phyloP scores from a whole-genome alignment of 2,888 invertebrate genomes.

The Drosophila tripunctata region DNA sequence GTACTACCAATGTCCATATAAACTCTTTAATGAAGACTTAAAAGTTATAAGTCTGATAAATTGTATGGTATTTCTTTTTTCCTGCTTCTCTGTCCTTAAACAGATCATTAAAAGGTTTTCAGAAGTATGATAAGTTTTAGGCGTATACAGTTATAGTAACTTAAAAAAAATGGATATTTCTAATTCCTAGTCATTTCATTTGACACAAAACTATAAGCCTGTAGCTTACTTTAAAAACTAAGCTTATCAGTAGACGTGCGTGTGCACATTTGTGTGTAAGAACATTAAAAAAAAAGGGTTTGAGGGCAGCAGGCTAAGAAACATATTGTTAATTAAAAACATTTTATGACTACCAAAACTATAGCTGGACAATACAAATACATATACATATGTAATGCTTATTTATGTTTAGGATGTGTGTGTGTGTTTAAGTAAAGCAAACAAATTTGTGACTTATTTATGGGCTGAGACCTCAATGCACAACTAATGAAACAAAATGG shows the following conservation, averaged over 20 bases:
- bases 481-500: constrained; percentile 45
- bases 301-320: constrained; percentile 32
- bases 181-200: too few relatives aligned
- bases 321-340: constrained; percentile 70
- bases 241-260: constrained; percentile 8
- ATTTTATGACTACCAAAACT: constrained; percentile 41
- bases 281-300: constrained; percentile 38
- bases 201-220: too few relatives aligned
- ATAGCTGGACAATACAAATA: neutral
- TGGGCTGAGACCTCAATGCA: constrained; percentile 26
- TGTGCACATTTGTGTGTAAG: constrained; percentile 8
- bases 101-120: too few relatives aligned
- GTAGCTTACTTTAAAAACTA: too few relatives aligned
- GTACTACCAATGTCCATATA: too few relatives aligned
- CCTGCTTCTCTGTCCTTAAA: too few relatives aligned
- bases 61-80: too few relatives aligned
- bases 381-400: neutral
- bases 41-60: too few relatives aligned
- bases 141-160: too few relatives aligned
- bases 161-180: too few relatives aligned
- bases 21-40: too few relatives aligned
- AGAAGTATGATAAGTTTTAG: too few relatives aligned
- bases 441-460: constrained; percentile 48
- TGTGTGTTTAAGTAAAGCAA: constrained; percentile 11
- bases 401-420: neutral